Evolutionary conservation across 2,113 vertebrate genomes (phyloP), one percentile per base, ranked within the genome.

Genomic region (Agapornis roseicollis): DNA sequence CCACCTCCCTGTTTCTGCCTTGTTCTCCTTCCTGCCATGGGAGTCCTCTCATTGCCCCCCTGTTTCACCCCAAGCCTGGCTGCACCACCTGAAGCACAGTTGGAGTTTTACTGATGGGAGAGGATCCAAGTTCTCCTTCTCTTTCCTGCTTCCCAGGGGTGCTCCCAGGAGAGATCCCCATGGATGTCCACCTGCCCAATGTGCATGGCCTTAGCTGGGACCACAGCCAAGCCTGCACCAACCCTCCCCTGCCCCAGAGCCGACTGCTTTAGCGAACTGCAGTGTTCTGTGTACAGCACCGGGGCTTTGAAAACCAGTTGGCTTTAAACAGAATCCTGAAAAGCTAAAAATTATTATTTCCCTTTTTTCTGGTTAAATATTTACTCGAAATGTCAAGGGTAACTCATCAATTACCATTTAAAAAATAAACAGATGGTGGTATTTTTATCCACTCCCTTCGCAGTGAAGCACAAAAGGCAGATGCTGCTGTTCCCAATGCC

Each of bases 401-500:
- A 85, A 93, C 77, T 94, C 93, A 73, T 80, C 86, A 89, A 73
- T 87, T 85, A 79, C 49, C 55, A n/a, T 87, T 91, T 39, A n/a
- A 95, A 91, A 88, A 47, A 60, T 73, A 93, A 96, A 79, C 85
- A 96, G 82, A 91, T 94, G 93, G 96, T 73, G 56, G 23, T 78
- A 93, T 89, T 96, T 96, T 96, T 89, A 96, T 84, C 92, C 58
- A 10, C 52, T 89, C 64, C 65, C 29, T 60, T 52, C 88, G 65
- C 78, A 88, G 53, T 4, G 44, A 85, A 83, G 94, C 80, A 91
- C 79, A 86, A 94, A 90, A 70, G 72, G 78, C 83, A 90, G 95
- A 93, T 85, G 81, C 52, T 85, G 47, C 80, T 66, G 2, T 41
- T 95, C 77, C 80, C 85, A 77, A 50, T 0, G 0, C 25, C 42